Evolutionary conservation across 2,797 vertebrate genomes (phyloP).

Genomic region (Chaenodraco wilsoni): DNA sequence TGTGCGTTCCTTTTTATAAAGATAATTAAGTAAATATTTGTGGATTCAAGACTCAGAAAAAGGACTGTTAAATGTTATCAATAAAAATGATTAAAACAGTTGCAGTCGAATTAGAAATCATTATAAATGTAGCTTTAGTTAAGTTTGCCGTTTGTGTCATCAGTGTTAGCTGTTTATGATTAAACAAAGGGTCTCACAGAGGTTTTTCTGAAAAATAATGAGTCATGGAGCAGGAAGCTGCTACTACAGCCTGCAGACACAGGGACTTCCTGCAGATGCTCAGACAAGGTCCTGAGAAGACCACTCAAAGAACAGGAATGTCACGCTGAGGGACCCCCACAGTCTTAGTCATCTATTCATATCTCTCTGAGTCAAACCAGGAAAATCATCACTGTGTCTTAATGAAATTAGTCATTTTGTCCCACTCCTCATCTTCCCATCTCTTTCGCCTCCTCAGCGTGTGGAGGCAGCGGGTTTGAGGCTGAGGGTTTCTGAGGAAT

Average conservation of each 20-base stretch:
- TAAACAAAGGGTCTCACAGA: conserved; percentile 1
- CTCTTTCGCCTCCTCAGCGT: conserved; percentile 20
- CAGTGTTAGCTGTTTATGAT: background rate
- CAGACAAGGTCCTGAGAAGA: conserved; percentile 71
- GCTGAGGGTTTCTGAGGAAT: conserved; percentile 70
- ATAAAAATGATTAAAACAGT: background rate
- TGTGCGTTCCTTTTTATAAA: background rate
- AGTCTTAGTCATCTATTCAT: conserved; percentile 55
- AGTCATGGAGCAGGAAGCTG: conserved; percentile 67
- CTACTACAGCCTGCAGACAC: conserved; percentile 33
- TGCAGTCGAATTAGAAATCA: background rate
- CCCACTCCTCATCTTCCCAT: conserved; percentile 14
- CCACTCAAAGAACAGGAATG: conserved; percentile 65
- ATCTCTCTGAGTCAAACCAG: conserved; percentile 39
- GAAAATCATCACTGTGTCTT: conserved; percentile 22
- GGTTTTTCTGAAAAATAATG: conserved; percentile 36
- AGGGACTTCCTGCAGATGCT: conserved; percentile 72
- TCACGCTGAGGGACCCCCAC: conserved; percentile 58
- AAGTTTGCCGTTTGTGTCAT: background rate
- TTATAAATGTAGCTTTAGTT: background rate
- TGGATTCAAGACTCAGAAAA: background rate
- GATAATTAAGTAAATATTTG: background rate
- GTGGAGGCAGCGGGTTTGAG: conserved; percentile 33
- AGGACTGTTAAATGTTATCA: background rate
- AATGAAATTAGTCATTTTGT: conserved; percentile 10